Conservation (phyloP, 2,888 invertebrate species). For the Noctua comes region DNA sequence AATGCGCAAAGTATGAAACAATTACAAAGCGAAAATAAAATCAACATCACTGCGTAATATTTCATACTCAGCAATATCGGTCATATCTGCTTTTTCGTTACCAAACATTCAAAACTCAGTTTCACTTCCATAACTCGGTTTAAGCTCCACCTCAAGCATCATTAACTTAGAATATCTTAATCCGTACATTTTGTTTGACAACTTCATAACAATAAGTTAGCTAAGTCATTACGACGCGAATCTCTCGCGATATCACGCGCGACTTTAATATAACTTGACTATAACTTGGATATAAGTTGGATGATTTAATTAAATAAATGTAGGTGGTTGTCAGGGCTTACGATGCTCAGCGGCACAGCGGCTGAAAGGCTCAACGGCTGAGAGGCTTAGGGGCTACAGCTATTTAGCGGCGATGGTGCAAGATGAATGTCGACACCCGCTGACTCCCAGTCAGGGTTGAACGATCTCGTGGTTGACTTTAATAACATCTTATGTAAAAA, state of each 20-base stretch:
- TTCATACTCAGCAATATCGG: not conserved
- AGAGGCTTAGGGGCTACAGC: constrained; percentile 36
- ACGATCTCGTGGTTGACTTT: not conserved
- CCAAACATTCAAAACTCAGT: not conserved
- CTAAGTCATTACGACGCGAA: constrained; percentile 41
- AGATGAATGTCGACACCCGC: constrained; percentile 40
- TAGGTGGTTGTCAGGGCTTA: constrained; percentile 36
- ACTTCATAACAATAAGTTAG: constrained; percentile 45
- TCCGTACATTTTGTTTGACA: constrained; percentile 41
- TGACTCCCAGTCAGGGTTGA: not conserved
- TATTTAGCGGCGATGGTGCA: constrained; percentile 44
- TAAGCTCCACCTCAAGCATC: constrained; percentile 21
- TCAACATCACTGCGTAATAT: not conserved
- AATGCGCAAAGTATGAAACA: not conserved
- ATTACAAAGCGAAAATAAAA: not conserved
- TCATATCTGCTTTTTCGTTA: not conserved
- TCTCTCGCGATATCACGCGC: constrained; percentile 43
- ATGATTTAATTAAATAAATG: constrained; percentile 60
- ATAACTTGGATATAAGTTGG: constrained; percentile 31
- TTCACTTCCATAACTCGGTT: constrained; percentile 11
- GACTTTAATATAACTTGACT: constrained; percentile 34
- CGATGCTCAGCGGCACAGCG: constrained; percentile 12
- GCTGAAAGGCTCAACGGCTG: constrained; percentile 31
- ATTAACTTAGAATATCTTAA: constrained; percentile 29
- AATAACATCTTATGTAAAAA: not conserved